Base-by-base conservation (phyloP, 2,888 invertebrate species). In the Ormyrus nitidulus region DNA sequence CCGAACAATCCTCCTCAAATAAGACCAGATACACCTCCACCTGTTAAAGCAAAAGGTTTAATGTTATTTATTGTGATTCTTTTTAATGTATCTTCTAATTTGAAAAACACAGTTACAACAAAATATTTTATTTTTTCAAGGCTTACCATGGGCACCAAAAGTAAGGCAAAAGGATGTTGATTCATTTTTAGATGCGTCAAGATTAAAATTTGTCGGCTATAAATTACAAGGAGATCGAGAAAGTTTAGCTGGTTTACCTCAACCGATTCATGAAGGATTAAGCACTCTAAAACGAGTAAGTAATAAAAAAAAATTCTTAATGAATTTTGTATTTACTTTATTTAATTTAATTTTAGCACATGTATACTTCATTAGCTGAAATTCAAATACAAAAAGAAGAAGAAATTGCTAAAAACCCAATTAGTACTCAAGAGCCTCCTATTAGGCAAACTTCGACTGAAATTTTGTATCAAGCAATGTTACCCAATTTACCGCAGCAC, bases 171-270 rank as follows among this genome's bases (percentile, higher is more conserved):
- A 96, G 91, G 99, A 99, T 88, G 94, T 99, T 81, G 98, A 99
- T 87, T 93, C 94, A 88, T 99, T 99, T 90, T 91, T 99, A 84
- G 97, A 98, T 87, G 95, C 95, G 89, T 97, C 98, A 0, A 92
- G 99, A 81, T 93, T 96, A 82, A 99, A 99, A 92, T 99, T 99
- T 92, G 96, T 99, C 82, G 98, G 99, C 0, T 99, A 97, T 90
- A 96, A 96, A 75, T 93, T 99, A 68, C 95, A 94, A 83, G 95
- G 95, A 48, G 98, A 99, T 89, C 93, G 95, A 77, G 94, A 94
- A 81, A 98, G 98, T 73, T 92, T 98, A 83, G 98, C 98, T 76
- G 99, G 99, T 1, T 92, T 99, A 77, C 99, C 99, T 0, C 96
- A 96, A 86, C 99, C 99, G 0, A 99, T 99, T 86, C 97, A 98